Percentiles rank a stretch among this genome's conserved stretches.
These are phyloP conservation scores for Rutpela maculata DNA, from an alignment of 2,888 invertebrate species.

Conservation along the genomic window DNA sequence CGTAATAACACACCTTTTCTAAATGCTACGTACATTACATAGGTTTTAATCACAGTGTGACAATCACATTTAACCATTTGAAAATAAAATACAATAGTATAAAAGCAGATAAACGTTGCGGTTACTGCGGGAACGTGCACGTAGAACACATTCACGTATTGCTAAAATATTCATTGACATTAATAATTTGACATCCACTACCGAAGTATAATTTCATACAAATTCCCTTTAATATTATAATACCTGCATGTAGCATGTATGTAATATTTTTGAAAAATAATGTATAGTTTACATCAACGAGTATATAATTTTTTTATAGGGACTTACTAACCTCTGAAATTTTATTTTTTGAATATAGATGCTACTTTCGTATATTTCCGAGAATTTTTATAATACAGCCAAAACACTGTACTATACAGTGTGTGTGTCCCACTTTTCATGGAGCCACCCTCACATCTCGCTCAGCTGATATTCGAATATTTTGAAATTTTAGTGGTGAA, in stretches of 20 bases:
- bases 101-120: constrained; percentile 12
- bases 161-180: constrained; percentile 21
- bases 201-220: constrained; percentile 16
- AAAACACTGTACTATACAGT: no score
- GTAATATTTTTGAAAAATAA: background rate
- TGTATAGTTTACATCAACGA: background rate
- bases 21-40: background rate
- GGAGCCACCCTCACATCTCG: no score
- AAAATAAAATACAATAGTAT: constrained; percentile 2
- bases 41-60: background rate
- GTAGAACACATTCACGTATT: background rate
- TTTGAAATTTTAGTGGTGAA: no score
- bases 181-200: constrained; percentile 10
- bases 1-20: no score
- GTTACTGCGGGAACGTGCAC: constrained; percentile 9
- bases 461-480: no score
- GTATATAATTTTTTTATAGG: no score
- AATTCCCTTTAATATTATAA: constrained; percentile 11
- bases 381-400: no score
- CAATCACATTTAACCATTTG: constrained; percentile 2
- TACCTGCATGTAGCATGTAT: background rate
- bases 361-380: no score
- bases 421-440: no score
- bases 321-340: no score
- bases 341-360: no score